Evolutionary conservation across 2,797 vertebrate species (phyloP).

Genomic region (Coregonus suidteri): DNA sequence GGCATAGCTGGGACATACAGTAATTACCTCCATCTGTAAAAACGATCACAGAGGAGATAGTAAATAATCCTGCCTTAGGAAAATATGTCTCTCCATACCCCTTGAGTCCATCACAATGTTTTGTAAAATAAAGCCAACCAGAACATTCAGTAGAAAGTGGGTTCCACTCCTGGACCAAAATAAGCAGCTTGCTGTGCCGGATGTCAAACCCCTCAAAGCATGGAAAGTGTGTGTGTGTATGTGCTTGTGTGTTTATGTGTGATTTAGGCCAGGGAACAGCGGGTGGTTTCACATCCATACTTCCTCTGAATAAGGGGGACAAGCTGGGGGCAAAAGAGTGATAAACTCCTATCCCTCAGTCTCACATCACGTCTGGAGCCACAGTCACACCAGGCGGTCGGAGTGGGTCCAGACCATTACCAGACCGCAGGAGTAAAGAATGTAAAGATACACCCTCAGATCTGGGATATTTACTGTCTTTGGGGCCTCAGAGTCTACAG

Average conservation of each 20-base stretch:
- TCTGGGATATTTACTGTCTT: not conserved
- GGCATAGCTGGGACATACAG: constrained; percentile 15
- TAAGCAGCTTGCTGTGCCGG: not conserved
- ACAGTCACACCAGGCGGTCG: not conserved
- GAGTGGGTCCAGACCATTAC: not conserved
- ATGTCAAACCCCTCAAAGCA: not conserved
- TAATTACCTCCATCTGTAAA: constrained; percentile 46
- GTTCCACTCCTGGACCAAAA: not conserved
- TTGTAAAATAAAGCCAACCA: constrained; percentile 3
- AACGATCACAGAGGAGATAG: constrained; percentile 42
- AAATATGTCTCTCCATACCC: constrained; percentile 25
- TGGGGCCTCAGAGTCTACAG: not conserved
- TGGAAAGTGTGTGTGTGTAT: not conserved
- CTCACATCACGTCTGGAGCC: not conserved
- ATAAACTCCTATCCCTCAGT: not conserved
- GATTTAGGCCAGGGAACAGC: not conserved
- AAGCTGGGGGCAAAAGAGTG: not conserved
- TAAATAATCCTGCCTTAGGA: constrained; percentile 28
- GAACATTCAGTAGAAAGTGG: not conserved
- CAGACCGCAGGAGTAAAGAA: not conserved
- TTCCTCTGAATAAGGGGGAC: not conserved
- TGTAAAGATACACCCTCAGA: not conserved
- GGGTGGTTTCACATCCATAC: not conserved
- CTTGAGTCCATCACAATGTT: not conserved
- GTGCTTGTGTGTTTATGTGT: not conserved